These are phyloP conservation scores for Cataglyphis hispanica DNA, from an alignment of 1,140 invertebrate species.

Conservation along the genomic window DNA sequence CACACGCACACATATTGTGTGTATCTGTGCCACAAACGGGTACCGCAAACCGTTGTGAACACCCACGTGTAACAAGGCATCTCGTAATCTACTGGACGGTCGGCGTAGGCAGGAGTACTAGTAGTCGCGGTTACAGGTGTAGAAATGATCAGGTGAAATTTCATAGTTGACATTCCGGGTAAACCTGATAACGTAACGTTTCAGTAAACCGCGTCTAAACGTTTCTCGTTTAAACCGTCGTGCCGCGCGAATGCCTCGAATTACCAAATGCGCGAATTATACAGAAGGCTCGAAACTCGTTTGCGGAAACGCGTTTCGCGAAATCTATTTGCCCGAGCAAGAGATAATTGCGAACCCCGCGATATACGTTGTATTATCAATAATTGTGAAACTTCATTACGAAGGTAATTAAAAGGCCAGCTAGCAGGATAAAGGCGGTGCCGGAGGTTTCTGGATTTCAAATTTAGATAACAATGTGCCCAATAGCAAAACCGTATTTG, in stretches of 20 bases:
- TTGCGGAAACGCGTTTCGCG: conserved; percentile 12
- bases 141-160: conserved; percentile 69
- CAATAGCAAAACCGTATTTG: conserved; percentile 61
- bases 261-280: background rate
- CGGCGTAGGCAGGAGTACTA: conserved; percentile 75
- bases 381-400: conserved; percentile 50
- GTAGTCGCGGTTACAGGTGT: conserved; percentile 66
- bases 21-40: conserved; percentile 56
- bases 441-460: conserved; percentile 43
- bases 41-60: conserved; percentile 68
- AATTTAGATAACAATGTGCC: conserved; percentile 55
- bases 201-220: conserved; percentile 8
- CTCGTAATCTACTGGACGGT: conserved; percentile 77
- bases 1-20: background rate
- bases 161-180: conserved; percentile 54
- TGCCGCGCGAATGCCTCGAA: conserved; percentile 15
- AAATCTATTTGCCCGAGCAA: conserved; percentile 40
- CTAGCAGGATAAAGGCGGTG: background rate
- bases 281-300: background rate
- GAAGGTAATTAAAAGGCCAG: conserved; percentile 41
- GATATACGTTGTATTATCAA: conserved; percentile 40
- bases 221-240: conserved; percentile 7
- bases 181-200: conserved; percentile 42
- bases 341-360: conserved; percentile 35
- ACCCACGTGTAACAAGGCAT: conserved; percentile 80